Base-by-base conservation (phyloP, 2,888 invertebrate genomes). In the Pachliopta kotzebuea region DNA sequence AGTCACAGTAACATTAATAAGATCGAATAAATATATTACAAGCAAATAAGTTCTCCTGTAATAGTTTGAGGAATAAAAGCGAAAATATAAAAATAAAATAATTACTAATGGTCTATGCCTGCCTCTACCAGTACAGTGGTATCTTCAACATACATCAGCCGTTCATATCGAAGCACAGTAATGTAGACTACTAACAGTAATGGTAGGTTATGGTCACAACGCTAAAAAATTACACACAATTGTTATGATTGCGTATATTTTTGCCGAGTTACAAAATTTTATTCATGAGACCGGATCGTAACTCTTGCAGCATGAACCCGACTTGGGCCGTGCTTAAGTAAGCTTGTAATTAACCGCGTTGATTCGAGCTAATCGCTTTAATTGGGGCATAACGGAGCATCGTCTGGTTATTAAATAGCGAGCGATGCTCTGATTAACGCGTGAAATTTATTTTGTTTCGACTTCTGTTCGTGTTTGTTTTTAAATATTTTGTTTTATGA, bases 221-320 rank as follows among this genome's bases (percentile, higher is more conserved):
- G 18, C 0, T 45, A n/a, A n/a, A 45, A 45, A 18, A 45, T 45
- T 45, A 45, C n/a, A 45, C 18, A 45, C n/a, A 18, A 45, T 45
- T 45, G 45, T 45, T 45, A 45, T 45, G n/a, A 45, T 45, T 45
- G n/a, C 45, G 18, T 52, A 52, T 21, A 52, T 58, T 63, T 54
- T 61, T 66, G 45, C 58, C 64, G 56, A 61, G 60, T 69, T 69
- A 65, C 64, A 62, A 64, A 66, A 66, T 64, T 60, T 53, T 57
- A 56, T 55, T 65, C 58, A 59, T 59, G 66, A 52, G 49, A 24
- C 20, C 56, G 21, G 29, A 49, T 60, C 60, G 60, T 61, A 62
- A 65, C 45, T 61, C 49, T 62, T 54, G 29, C 50, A 54, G 29
- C 37, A 54, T 58, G 56, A 60, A 60, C 56, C 23, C 23, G 52